Conservation (phyloP, 2,797 vertebrate species). For the Karalla daura region DNA sequence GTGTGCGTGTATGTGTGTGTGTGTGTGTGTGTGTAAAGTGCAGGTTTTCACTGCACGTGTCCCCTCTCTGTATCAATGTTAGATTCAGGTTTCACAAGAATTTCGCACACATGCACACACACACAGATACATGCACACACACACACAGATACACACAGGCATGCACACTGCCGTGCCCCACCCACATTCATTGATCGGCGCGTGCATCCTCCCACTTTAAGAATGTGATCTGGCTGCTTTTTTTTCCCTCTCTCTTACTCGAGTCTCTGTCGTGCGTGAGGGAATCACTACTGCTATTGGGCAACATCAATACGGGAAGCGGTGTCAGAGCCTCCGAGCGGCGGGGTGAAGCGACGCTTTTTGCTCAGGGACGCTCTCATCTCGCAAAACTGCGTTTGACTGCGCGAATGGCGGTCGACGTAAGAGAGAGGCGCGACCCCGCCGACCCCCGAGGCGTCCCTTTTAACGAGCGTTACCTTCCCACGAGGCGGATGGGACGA, state of each 20-base stretch:
- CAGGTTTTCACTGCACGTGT: background rate
- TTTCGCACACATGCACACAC: slow-evolving; percentile 13
- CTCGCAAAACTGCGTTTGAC: too few species aligned
- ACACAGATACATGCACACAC: slow-evolving; percentile 5
- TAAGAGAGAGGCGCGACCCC: too few species aligned
- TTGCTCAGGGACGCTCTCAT: too few species aligned
- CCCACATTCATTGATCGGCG: slow-evolving; percentile 5
- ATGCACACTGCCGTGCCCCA: background rate
- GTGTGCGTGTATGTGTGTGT: background rate
- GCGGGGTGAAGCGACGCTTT: too few species aligned
- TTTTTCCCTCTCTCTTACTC: background rate
- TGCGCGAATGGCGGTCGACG: too few species aligned
- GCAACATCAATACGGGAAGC: too few species aligned
- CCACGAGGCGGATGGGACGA: slow-evolving; percentile 88
- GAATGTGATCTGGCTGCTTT: slow-evolving; percentile 49
- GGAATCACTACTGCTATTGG: background rate
- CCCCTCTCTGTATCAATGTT: too few species aligned
- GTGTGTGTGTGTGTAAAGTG: background rate
- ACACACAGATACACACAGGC: background rate
- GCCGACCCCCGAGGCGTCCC: background rate
- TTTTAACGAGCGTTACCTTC: slow-evolving; percentile 83
- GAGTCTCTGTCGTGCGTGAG: background rate
- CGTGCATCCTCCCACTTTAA: background rate
- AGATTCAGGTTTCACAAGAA: too few species aligned
- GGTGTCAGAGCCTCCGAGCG: too few species aligned